A percentile compares a stretch with the other conserved stretches of the same genome.
Evolutionary conservation across 2,888 invertebrate species (phyloP).

Genomic region (Melinopterus prodromus): DNA sequence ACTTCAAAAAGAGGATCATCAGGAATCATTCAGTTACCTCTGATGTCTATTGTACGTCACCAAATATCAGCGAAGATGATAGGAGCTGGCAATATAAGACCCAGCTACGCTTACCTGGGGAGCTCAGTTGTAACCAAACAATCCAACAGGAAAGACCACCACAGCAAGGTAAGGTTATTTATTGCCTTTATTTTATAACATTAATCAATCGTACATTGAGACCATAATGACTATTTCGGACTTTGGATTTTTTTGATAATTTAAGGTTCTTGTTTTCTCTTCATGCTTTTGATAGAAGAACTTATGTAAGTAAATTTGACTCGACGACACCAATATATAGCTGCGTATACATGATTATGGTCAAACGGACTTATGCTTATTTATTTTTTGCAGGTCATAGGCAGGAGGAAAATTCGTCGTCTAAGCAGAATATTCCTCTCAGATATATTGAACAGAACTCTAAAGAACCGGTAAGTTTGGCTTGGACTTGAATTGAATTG

Average conservation of each 20-base stretch:
- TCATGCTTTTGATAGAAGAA: neutral
- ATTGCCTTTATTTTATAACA: no score
- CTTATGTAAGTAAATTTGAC: neutral
- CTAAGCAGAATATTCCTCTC: neutral
- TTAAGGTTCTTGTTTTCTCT: neutral
- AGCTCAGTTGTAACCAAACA: neutral
- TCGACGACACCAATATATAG: neutral
- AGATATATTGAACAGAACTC: neutral
- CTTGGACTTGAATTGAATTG: neutral
- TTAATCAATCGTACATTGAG: no score
- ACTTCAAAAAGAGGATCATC: conserved; percentile 30
- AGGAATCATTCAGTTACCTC: conserved; percentile 13
- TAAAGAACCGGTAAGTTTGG: neutral
- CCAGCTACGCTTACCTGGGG: neutral
- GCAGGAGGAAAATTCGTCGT: neutral
- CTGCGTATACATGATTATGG: neutral
- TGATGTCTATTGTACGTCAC: neutral
- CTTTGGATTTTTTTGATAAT: neutral
- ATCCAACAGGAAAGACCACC: neutral
- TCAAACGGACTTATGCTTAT: neutral
- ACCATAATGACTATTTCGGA: neutral
- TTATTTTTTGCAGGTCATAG: neutral
- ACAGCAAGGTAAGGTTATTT: neutral
- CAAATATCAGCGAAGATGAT: neutral
- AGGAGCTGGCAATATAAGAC: neutral